Evolutionary conservation across 1,140 invertebrate species (phyloP), one percentile per base, ranked within the genome.

Genomic region (Uloborus diversus): DNA sequence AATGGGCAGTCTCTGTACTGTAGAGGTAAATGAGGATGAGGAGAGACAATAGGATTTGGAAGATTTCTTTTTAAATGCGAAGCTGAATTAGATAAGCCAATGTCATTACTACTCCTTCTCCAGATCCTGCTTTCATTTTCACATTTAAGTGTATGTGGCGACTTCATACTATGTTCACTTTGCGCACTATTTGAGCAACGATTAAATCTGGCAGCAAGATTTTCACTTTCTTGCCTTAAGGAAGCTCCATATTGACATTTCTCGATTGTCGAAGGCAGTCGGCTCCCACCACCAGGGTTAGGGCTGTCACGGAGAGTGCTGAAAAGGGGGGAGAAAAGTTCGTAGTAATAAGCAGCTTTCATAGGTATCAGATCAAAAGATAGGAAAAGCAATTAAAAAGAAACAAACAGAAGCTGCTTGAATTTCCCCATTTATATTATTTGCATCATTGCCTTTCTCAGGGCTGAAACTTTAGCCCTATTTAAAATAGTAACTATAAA

Each of bases 1-100:
- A 89, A 89, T 23, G 88, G 88, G 85, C 88, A 89, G 57, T 85
- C 84, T 82, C 85, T 82, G 83, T 88, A 85, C 75, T 85, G 84
- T 59, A 88, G 82, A n/a, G 79, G 79, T n/a, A 70, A 42, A 30
- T 78, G 65, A n/a, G 64, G 79, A 73, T 80, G 79, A 27, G 79
- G 79, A 4, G 76, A 79, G 23, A 75, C 71, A 23, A 23, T 49
- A 30, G 76, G 76, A 49, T 79, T 69, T 23, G 33, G 28, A 49
- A 47, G 35, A 47, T 47, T 30, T 61, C 47, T 66, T 69, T 65
- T 66, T 62, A 75, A 37, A 17, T 49, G 70, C 7, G 49, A 5
- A 30, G 57, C 32, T 51, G 28, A 49, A 62, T 5, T 62, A 25
- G 30, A 33, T 23, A 17, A 47, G 61, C 28, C 23, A 4, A 35